These are phyloP conservation scores for Apoda limacodes DNA, from an alignment of 2,888 invertebrate genomes.

Conservation along the genomic window DNA sequence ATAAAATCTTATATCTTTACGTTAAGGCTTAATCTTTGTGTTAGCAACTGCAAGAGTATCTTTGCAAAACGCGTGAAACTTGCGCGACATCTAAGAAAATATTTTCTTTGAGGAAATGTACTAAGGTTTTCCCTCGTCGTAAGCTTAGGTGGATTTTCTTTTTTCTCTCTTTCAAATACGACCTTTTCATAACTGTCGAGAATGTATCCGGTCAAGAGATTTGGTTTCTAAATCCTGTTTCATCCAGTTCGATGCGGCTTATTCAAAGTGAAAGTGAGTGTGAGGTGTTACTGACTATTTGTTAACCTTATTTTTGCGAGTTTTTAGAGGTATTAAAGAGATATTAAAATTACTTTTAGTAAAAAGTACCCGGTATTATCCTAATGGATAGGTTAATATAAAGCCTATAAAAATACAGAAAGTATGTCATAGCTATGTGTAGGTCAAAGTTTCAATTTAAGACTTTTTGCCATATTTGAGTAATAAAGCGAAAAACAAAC, in stretches of 20 bases:
- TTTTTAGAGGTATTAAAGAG: slow-evolving; percentile 3
- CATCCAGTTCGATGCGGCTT: slow-evolving; percentile 27
- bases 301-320: neutral
- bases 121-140: slow-evolving; percentile 45
- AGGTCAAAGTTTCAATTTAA: no score
- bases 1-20: slow-evolving; percentile 23
- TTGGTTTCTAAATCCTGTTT: slow-evolving; percentile 43
- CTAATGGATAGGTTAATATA: no score
- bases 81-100: slow-evolving; percentile 49
- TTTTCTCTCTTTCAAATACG: slow-evolving; percentile 36
- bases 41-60: slow-evolving; percentile 17
- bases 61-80: slow-evolving; percentile 34
- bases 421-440: no score
- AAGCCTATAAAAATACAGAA: no score
- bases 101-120: slow-evolving; percentile 47
- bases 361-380: no score
- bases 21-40: slow-evolving; percentile 17
- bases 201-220: slow-evolving; percentile 46
- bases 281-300: no score
- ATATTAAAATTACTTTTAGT: slow-evolving; percentile 3
- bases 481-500: no score
- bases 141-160: slow-evolving; percentile 48
- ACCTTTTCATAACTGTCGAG: slow-evolving; percentile 61
- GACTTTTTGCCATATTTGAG: no score
- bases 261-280: slow-evolving; percentile 20